Evolutionary conservation across 2,888 invertebrate species (phyloP).

Genomic region (Callyntrura guangdongensis): DNA sequence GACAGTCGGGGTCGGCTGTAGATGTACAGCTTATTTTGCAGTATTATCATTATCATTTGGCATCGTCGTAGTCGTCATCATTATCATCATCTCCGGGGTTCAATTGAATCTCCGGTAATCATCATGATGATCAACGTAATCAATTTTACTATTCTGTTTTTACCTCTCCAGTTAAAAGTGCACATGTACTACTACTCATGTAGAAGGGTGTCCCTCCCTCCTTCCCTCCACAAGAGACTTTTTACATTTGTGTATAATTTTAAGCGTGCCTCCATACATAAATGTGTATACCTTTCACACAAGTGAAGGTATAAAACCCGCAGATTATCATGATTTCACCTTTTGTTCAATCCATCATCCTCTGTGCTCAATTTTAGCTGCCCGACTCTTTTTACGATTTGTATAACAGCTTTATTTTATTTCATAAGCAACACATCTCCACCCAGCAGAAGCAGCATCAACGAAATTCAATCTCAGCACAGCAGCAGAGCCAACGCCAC

Average conservation of each 20-base stretch:
- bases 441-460: neutral
- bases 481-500: neutral
- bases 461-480: constrained; percentile 53
- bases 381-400: constrained; percentile 35
- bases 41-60: constrained; percentile 62
- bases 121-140: constrained; percentile 57
- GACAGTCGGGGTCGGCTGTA: neutral
- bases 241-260: neutral
- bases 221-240: neutral
- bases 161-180: neutral
- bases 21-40: constrained; percentile 13
- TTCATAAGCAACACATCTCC: neutral
- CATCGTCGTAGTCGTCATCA: too few relatives aligned
- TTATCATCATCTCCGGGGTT: constrained; percentile 73
- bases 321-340: constrained; percentile 78
- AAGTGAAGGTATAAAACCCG: constrained; percentile 74
- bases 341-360: constrained; percentile 76
- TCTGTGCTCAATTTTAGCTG: constrained; percentile 56
- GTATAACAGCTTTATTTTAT: constrained; percentile 49
- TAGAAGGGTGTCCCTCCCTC: too few relatives aligned
- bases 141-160: constrained; percentile 6
- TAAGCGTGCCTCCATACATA: constrained; percentile 21
- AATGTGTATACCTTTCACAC: constrained; percentile 51
- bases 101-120: constrained; percentile 68
- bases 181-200: neutral